Evolutionary conservation across 1,140 invertebrate genomes (phyloP), one percentile per base, ranked within the genome.

Genomic region (Drosophila kepulauana): DNA sequence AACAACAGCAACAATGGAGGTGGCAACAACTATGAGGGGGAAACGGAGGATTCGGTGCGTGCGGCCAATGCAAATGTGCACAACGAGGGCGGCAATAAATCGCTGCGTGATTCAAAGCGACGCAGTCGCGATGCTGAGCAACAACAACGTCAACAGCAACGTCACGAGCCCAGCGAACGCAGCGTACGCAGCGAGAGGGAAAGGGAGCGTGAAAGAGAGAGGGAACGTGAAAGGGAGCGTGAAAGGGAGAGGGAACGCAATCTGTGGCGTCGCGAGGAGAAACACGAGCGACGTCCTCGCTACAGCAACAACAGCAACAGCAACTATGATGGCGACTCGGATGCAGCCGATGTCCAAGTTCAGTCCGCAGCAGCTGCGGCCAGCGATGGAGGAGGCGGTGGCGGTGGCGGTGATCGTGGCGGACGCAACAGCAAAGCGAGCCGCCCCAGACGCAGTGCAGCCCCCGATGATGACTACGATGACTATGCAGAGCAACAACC

Each of bases 41-140:
- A 92, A 52, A 84, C 82, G 11, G 92, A 93, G 45, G 86, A 90
- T 25, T 91, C 89, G 1, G 76, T 85, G 13, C 79, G 85, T 15
- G 80, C 74, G 10, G 41, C 35, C 0, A 61, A 57, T 10, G 68
- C 54, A 43, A 51, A 0, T 5, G 41, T 4, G 0, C 66, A 57
- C 51, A 75, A 75, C 10, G 72, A 75, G 2, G 70, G 61, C 13
- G 48, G 16, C 35, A 87, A 25, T 25, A 25, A 82, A 41, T 51
- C 82, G 0, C 8, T 35, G 3, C 49, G 82, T 8, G 84, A 87
- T 1, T 4, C 11, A 2, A 79, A 86, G 5, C 82, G 85, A 5
- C 81, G 84, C 43, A 66, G 43, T 20, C 71, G 71, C 11, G 71
- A 69, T 30, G 57, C 13, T 3, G 66, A 75, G 1, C 35, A 48